Base-by-base conservation (phyloP, 2,113 vertebrate genomes). In the Oxyruncus cristatus region DNA sequence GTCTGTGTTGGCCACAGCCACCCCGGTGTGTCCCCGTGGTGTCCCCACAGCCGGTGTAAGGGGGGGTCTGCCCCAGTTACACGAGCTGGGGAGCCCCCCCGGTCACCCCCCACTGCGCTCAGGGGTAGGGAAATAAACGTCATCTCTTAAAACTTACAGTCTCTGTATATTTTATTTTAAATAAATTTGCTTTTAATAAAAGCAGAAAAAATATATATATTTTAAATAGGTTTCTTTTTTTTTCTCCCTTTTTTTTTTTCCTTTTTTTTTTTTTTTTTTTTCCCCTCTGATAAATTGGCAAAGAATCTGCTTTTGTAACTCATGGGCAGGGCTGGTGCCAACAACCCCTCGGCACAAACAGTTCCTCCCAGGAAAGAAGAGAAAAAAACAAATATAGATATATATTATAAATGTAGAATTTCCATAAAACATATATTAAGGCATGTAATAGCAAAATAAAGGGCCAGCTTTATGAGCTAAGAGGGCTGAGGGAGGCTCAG, bases 391-490 rank as follows among this genome's bases (percentile, higher is more conserved):
- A 89, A 97, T 93, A 97, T 97, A 96, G 91, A 96, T 93, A 96
- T 85, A 93, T 95, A 84, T 97, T 95, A 89, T 94, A 96, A 97
- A 95, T 88, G 97, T 96, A 92, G 88, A 96, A 97, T 97, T 97
- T 97, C 85, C 97, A 97, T 94, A 95, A 97, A 98, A 98, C 98
- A 98, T 98, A 98, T 97, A 98, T 98, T 98, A 98, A 98, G 98
- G 98, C 98, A 98, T 98, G 98, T 98, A 94, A 96, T 97, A 98
- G 97, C 97, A 98, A 98, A 97, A 98, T 97, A 98, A 97, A 98
- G 97, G 97, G 92, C 92, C 96, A 97, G 97, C 97, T 98, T 98
- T 94, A 98, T 98, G 97, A 97, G 95, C 94, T 71, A 88, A 65
- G 66, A 72, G 92, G 85, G 92, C 74, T 61, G 94, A 23, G n/a